Conservation (phyloP, 2,113 vertebrate species). For the Melanostigma gelatinosum region DNA sequence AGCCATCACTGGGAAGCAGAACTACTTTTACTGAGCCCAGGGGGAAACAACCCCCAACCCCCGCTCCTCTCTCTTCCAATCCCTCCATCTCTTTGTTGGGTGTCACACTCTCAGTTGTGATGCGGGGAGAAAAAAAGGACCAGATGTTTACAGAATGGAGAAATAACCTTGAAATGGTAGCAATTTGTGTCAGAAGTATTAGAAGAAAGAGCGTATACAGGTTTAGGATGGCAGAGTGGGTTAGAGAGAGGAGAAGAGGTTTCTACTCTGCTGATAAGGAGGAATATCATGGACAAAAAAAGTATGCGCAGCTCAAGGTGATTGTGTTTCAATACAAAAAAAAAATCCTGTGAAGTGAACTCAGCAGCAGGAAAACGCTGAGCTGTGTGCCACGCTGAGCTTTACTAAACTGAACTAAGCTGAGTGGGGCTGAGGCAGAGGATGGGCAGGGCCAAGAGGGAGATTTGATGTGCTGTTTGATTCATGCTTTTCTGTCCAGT, state of each 20-base stretch:
- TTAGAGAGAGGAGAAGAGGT: constrained; percentile 28
- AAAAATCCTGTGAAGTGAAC: constrained; percentile 64
- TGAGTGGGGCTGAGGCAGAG: constrained; percentile 37
- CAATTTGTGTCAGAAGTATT: constrained; percentile 22
- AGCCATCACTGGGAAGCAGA: constrained; percentile 58
- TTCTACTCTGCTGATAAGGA: constrained; percentile 68
- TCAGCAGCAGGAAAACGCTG: constrained; percentile 70
- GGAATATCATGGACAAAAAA: constrained; percentile 53
- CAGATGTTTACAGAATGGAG: constrained; percentile 44
- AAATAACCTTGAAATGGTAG: constrained; percentile 30
- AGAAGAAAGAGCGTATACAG: neutral
- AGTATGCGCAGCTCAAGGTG: constrained; percentile 75
- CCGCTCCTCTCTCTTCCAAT: constrained; percentile 43
- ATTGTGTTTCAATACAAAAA: constrained; percentile 53
- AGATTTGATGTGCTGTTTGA: constrained; percentile 70
- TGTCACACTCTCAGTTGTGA: constrained; percentile 28
- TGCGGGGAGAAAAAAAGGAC: neutral
- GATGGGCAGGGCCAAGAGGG: constrained; percentile 48
- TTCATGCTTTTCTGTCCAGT: constrained; percentile 63
- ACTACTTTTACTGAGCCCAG: constrained; percentile 72
- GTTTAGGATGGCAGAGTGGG: neutral
- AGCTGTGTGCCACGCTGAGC: constrained; percentile 64
- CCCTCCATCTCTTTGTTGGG: constrained; percentile 63
- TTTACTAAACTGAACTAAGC: constrained; percentile 62
- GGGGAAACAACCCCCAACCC: constrained; percentile 54